These are phyloP conservation scores for Polyodon spathula DNA, from an alignment of 2,113 vertebrate species.

Conservation along the genomic window DNA sequence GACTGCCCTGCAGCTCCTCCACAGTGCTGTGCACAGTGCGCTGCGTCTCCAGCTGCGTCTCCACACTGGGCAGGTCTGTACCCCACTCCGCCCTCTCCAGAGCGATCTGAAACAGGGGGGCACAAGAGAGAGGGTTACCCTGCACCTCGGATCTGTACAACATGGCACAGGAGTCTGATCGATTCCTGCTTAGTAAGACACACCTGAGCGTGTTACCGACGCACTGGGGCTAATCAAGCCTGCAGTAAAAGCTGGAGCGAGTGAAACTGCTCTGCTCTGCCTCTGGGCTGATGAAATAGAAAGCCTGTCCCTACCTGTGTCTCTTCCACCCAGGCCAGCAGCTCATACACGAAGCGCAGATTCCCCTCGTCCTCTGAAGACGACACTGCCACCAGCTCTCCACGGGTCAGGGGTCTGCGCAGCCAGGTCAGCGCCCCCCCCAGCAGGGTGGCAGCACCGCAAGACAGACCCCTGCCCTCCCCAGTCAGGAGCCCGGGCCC, in stretches of 20 bases:
- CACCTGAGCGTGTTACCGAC: no score
- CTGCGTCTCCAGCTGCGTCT: constrained; percentile 79
- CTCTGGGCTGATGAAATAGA: no score
- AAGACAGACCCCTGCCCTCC: constrained; percentile 57
- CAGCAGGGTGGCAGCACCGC: constrained; percentile 47
- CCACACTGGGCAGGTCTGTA: constrained; percentile 80
- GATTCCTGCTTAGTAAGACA: no score
- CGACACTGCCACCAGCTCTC: constrained; percentile 83
- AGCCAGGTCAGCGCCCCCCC: constrained; percentile 69
- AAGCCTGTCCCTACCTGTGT: constrained; percentile 85
- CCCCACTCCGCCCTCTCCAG: constrained; percentile 90
- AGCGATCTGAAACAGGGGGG: constrained; percentile 64
- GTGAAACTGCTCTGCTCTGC: no score
- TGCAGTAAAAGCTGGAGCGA: no score
- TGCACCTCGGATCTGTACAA: no score
- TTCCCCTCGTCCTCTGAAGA: constrained; percentile 92
- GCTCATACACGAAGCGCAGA: constrained; percentile 89
- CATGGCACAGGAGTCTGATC: no score
- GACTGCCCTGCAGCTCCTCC: constrained; percentile 72
- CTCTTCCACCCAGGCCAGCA: constrained; percentile 95
- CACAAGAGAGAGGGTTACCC: constrained; percentile 13
- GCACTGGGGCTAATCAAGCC: no score
- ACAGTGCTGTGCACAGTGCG: constrained; percentile 70
- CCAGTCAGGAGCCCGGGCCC: constrained; percentile 47
- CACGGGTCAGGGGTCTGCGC: constrained; percentile 76